phyloP scores from a whole-genome alignment of 2,797 vertebrate species.

The Sciurus vulgaris region DNA sequence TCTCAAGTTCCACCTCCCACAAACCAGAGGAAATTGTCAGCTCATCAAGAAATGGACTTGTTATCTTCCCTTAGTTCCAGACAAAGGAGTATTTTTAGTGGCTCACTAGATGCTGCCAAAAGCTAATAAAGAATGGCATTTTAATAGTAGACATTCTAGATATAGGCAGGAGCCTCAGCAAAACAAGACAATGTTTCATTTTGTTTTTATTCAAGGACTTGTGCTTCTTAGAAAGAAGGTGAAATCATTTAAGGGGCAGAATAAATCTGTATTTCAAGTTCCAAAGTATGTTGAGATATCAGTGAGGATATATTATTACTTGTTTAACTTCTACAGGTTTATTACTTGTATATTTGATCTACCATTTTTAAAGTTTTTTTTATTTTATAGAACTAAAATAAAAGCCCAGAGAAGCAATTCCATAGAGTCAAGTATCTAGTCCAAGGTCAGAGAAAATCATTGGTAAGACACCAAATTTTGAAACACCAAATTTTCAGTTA shows the following conservation, averaged over 20 bases:
- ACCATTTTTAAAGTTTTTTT: slow-evolving; percentile 53
- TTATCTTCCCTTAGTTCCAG: slow-evolving; percentile 48
- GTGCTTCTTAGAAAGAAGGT: background rate
- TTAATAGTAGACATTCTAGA: slow-evolving; percentile 64
- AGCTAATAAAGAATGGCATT: slow-evolving; percentile 69
- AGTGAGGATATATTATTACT: background rate
- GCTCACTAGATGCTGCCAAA: slow-evolving; percentile 41
- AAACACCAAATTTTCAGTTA: slow-evolving; percentile 58
- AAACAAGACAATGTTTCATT: slow-evolving; percentile 68
- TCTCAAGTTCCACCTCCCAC: background rate
- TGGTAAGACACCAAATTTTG: slow-evolving; percentile 23
- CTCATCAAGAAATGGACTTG: slow-evolving; percentile 60
- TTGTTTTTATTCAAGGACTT: background rate
- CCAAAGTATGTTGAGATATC: background rate
- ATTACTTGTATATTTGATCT: slow-evolving; percentile 24
- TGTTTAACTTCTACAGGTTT: slow-evolving; percentile 41
- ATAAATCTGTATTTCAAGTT: slow-evolving; percentile 40
- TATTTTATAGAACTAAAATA: slow-evolving; percentile 53
- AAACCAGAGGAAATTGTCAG: slow-evolving; percentile 44
- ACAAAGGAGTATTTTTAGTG: slow-evolving; percentile 68
- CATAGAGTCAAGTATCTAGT: background rate
- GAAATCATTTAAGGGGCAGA: slow-evolving; percentile 53
- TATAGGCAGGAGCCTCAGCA: slow-evolving; percentile 58
- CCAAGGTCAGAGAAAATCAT: slow-evolving; percentile 68
- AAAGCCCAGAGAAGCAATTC: slow-evolving; percentile 35